Base-by-base conservation (phyloP, 2,888 invertebrate genomes). In the Sepioteuthis lessoniana region DNA sequence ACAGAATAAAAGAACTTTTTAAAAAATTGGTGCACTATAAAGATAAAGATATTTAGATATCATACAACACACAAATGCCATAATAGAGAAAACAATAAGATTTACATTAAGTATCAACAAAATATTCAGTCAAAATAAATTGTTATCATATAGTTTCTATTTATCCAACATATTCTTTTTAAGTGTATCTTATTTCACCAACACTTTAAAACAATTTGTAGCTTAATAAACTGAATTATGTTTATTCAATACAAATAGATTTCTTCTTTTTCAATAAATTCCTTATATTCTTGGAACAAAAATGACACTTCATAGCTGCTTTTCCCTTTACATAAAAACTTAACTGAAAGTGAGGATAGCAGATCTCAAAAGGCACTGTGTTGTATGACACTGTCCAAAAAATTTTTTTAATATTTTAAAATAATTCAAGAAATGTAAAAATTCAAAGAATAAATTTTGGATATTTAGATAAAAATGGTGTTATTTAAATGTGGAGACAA, bases 61-160 rank as follows among this genome's bases (percentile, higher is more conserved):
- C n/a, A n/a, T 76, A 76, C 76, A 76, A 76, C 76, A 76, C 76
- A 76, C 76, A 35, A 76, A 76, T 76, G 76, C 76, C 35, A 76
- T 10, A 16, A 3, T n/a, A 35, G 16, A 35, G 5, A 16, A 76
- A 1, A 2, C 2, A n/a, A 76, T 13, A 5, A n/a, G 0, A 35
- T n/a, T 76, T 76, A 13, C 16, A 76, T 35, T 76, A 76, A 76
- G 19, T 16, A n/a, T 25, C 13, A 35, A 0, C n/a, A 10, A 28
- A 8, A 31, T 31, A 31, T n/a, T 35, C 13, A 76, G 76, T 13
- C 1, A n/a, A 76, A 16, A 76, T 35, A 35, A 76, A 35, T 16
- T 76, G 76, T 31, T 35, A 76, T n/a, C n/a, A 76, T 76, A n/a
- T 35, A 76, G 10, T 76, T 19, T 13, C 0, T 76, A 76, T 16